Percentiles rank a stretch among this genome's conserved stretches.
Conservation (phyloP, 2,797 vertebrate species). For the Kryptopterus vitreolus region DNA sequence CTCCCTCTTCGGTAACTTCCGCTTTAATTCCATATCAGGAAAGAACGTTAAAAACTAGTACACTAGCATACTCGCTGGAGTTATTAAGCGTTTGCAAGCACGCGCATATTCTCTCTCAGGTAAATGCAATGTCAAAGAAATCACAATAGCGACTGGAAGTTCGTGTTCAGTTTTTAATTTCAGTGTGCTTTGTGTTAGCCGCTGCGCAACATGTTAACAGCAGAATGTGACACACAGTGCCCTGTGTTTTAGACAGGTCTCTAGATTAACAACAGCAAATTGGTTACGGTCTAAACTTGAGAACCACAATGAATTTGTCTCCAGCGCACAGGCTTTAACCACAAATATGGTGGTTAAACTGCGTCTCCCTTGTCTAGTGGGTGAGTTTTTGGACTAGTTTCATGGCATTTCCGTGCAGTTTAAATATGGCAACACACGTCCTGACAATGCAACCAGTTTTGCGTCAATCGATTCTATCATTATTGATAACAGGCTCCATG, state of each 20-base stretch:
- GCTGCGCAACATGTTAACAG: not conserved
- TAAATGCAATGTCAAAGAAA: not conserved
- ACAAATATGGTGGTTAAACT: not conserved
- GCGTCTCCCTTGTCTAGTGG: not conserved
- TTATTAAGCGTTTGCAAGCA: not conserved
- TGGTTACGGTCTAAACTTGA: not conserved
- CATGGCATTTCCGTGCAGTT: not conserved
- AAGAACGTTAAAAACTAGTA: not conserved
- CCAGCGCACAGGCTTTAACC: not conserved
- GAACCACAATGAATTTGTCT: not conserved
- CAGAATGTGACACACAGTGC: conserved; percentile 1
- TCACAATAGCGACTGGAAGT: too few relatives aligned
- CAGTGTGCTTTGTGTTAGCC: not conserved
- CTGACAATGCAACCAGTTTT: not conserved
- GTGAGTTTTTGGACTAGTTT: not conserved
- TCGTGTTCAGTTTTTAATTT: not conserved
- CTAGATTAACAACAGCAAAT: not conserved
- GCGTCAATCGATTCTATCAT: not conserved
- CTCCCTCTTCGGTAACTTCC: not conserved
- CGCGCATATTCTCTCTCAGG: not conserved
- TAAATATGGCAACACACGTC: not conserved
- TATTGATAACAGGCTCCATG: not conserved
- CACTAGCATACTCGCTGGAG: not conserved
- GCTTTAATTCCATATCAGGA: not conserved
- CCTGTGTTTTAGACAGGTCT: not conserved